Evolutionary conservation across 2,888 invertebrate genomes (phyloP).

Genomic region (Ennomos quercinarius): DNA sequence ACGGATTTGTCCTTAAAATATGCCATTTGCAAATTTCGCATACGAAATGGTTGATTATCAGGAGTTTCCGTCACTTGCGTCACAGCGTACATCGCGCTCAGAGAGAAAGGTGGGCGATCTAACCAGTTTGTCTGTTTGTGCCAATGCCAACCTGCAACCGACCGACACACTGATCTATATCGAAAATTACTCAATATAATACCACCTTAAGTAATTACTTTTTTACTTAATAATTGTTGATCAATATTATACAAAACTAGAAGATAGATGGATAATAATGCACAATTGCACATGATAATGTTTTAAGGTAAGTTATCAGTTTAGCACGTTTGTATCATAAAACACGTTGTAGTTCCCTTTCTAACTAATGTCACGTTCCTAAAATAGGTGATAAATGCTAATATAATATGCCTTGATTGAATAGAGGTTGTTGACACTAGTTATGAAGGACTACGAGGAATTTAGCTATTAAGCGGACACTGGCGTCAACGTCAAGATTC

Average conservation of each 20-base stretch:
- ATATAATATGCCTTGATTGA: constrained; percentile 49
- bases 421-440: constrained; percentile 49
- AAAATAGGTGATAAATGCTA: constrained; percentile 43
- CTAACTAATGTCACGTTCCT: constrained; percentile 72
- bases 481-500: constrained; percentile 35
- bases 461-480: constrained; percentile 33
- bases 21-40: constrained; percentile 63
- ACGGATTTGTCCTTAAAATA: constrained; percentile 60
- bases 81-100: constrained; percentile 50
- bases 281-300: constrained; percentile 7
- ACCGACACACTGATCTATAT: constrained; percentile 45
- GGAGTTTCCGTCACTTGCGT: constrained; percentile 62
- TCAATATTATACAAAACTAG: constrained; percentile 26
- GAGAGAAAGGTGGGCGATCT: constrained; percentile 59
- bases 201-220: constrained; percentile 15
- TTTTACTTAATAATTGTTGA: constrained; percentile 28
- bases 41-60: constrained; percentile 65
- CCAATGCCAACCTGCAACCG: constrained; percentile 39
- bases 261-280: not conserved
- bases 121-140: constrained; percentile 47
- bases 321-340: constrained; percentile 64
- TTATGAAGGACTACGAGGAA: constrained; percentile 30
- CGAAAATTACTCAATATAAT: constrained; percentile 35
- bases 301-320: constrained; percentile 28
- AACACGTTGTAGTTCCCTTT: constrained; percentile 59